Base-by-base conservation (phyloP, 2,113 vertebrate species). In the Ochotona princeps region DNA sequence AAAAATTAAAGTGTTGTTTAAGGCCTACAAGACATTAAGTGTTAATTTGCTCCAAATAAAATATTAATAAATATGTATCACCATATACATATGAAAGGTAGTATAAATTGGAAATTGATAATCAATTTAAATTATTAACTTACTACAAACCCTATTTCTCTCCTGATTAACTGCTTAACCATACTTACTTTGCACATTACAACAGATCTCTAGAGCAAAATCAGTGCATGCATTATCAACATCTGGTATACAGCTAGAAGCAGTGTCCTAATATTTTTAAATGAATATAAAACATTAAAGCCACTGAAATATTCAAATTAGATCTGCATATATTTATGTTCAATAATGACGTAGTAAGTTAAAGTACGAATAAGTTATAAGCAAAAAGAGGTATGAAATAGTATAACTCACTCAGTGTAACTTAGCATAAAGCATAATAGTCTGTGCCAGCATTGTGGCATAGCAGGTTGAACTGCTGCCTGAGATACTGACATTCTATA, bases 131-230 rank as follows among this genome's bases (percentile, higher is more conserved):
- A 76, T 83, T 89, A 83, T 65, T 85, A 92, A 89, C 14, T 32
- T 84, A 82, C 67, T 91, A 15, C 47, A 91, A 95, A 88, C 44
- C 20, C n/a, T 87, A 47, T 82, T 92, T 94, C 47, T 38, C 70
- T 95, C 75, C 75, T 90, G 93, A 6, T 44, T 57, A 93, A 91
- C 67, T 89, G 72, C 51, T 94, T 79, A 84, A 91, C 63, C 67
- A 89, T 94, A 96, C 94, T 95, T 94, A 95, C 87, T 95, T 96
- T 83, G 92, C 80, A 94, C 67, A 84, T 92, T 87, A 94, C 49
- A 95, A 69, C 93, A 95, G 95, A 96, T 97, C 92, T 86, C 94
- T 73, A 90, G 70, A 86, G 75, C 65, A 93, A 92, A 72, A 91
- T 94, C 83, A 93, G 83, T 90, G 90, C 70, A 49, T 88, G 85